These are phyloP conservation scores for Melinaea menophilus DNA, from an alignment of 2,888 invertebrate genomes.

Conservation along the genomic window DNA sequence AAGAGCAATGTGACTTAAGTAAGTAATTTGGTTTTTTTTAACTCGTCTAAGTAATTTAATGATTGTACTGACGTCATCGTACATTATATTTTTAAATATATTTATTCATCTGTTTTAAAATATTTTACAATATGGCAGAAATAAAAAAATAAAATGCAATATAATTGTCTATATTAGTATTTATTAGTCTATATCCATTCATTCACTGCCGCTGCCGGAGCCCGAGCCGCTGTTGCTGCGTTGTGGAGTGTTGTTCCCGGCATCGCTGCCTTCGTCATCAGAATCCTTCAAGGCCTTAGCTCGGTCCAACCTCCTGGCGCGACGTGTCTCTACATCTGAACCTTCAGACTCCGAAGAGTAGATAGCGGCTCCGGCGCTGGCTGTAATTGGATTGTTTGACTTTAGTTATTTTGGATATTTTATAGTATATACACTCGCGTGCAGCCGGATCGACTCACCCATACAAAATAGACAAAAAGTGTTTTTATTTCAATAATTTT, in stretches of 20 bases:
- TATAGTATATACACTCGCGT: neutral
- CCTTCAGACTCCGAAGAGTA: constrained; percentile 94
- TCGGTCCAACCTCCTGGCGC: constrained; percentile 84
- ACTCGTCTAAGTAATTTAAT: neutral
- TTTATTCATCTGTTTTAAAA: too few species aligned
- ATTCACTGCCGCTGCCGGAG: constrained; percentile 47
- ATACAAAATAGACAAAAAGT: neutral
- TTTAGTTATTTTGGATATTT: too few species aligned
- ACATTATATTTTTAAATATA: too few species aligned
- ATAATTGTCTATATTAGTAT: neutral
- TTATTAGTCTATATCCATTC: constrained; percentile 4
- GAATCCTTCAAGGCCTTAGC: constrained; percentile 89
- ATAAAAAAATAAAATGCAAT: neutral
- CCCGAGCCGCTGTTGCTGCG: constrained; percentile 33
- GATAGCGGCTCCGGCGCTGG: constrained; percentile 80
- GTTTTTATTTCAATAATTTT: too few species aligned
- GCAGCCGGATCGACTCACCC: neutral
- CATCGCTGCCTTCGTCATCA: constrained; percentile 78
- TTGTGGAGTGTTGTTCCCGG: constrained; percentile 40
- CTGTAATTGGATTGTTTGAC: constrained; percentile 36
- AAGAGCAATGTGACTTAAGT: constrained; percentile 26
- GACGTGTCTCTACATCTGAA: constrained; percentile 87
- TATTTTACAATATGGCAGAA: too few species aligned
- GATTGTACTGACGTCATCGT: too few species aligned
- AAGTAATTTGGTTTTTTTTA: constrained; percentile 6